phyloP scores from a whole-genome alignment of 2,888 invertebrate genomes.

The Lamproptera curius region DNA sequence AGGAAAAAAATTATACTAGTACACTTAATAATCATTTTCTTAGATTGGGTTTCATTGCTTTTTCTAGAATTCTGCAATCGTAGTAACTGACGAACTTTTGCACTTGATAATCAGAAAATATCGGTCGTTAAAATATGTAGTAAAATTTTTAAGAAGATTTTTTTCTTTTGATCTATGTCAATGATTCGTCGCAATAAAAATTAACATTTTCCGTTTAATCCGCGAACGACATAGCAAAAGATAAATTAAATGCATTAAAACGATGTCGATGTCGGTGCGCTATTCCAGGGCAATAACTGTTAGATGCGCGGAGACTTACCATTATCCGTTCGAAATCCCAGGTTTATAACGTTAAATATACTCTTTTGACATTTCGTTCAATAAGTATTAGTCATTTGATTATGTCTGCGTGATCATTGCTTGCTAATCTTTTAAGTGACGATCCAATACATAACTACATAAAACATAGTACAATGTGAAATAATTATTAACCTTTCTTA shows the following conservation, averaged over 20 bases:
- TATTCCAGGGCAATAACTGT: conserved; percentile 44
- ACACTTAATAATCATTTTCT: no score
- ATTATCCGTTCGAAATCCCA: conserved; percentile 40
- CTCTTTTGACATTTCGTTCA: conserved; percentile 41
- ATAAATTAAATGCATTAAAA: conserved; percentile 70
- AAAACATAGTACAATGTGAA: no score
- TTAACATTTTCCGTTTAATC: conserved; percentile 40
- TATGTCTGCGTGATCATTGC: conserved; percentile 30
- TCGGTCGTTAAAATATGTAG: no score
- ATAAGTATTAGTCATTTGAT: conserved; percentile 49
- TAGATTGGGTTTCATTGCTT: no score
- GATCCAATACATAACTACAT: no score
- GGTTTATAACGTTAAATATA: conserved; percentile 40
- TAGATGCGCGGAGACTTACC: conserved; percentile 27
- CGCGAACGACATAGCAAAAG: conserved; percentile 47
- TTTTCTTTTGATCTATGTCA: neutral
- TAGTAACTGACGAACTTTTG: no score
- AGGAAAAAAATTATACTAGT: no score
- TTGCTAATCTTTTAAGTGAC: neutral
- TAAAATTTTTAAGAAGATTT: no score
- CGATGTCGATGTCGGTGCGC: conserved; percentile 43
- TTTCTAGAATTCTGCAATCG: no score
- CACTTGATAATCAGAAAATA: no score
- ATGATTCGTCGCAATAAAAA: conserved; percentile 42
- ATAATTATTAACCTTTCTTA: no score